phyloP scores from a whole-genome alignment of 2,888 invertebrate genomes.

The Oscheius sp. region DNA sequence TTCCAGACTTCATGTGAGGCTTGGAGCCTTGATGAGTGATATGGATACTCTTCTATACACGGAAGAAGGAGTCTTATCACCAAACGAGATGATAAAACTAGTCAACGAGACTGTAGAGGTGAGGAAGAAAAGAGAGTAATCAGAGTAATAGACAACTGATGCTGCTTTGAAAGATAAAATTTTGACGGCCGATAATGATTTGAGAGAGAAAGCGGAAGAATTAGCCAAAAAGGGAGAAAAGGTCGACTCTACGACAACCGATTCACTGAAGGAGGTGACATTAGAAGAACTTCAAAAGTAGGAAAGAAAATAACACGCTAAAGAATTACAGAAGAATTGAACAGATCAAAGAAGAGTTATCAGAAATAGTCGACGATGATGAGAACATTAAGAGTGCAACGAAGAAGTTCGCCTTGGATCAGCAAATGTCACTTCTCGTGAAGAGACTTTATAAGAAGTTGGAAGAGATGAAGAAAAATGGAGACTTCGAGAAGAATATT shows the following conservation, averaged over 20 bases:
- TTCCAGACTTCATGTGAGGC: neutral
- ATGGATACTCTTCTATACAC: neutral
- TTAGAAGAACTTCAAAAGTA: neutral
- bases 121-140: neutral
- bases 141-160: neutral
- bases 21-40: slow-evolving; percentile 13
- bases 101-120: slow-evolving; percentile 12
- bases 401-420: too few relatives aligned
- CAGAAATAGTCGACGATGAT: slow-evolving; percentile 2
- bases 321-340: neutral
- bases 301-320: too few relatives aligned
- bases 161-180: neutral
- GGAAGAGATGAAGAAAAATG: neutral
- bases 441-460: neutral
- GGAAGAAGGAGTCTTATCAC: neutral
- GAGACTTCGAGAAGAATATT: slow-evolving; percentile 6
- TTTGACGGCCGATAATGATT: neutral
- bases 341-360: neutral
- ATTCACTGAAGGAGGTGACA: neutral
- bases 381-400: neutral
- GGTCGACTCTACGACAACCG: neutral
- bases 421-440: too few relatives aligned
- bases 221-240: neutral
- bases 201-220: slow-evolving; percentile 2
- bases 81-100: neutral